Conservation (phyloP, 2,888 invertebrate species). For the Hemicrepidius hirtus region DNA sequence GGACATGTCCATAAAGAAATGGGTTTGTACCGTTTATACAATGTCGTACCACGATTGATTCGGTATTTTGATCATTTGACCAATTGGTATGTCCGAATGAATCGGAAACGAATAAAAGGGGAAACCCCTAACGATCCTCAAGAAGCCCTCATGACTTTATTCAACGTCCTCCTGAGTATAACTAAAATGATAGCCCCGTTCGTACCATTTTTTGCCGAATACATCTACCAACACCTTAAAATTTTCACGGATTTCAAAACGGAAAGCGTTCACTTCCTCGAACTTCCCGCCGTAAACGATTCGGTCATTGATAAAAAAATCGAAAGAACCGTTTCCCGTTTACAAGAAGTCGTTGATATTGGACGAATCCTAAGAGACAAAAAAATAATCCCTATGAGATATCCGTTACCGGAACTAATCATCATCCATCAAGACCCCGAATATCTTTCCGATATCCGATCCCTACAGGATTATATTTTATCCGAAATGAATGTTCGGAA, state of each 20-base stretch:
- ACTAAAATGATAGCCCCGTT: conserved; percentile 97
- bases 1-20: conserved; percentile 94
- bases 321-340: conserved; percentile 92
- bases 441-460: conserved; percentile 85
- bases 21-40: conserved; percentile 95
- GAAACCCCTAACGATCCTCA: conserved; percentile 88
- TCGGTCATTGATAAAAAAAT: conserved; percentile 87
- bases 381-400: conserved; percentile 95
- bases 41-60: conserved; percentile 93
- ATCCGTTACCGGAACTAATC: conserved; percentile 95
- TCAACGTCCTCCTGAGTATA: conserved; percentile 91
- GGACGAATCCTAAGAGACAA: conserved; percentile 95
- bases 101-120: conserved; percentile 95
- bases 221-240: conserved; percentile 92
- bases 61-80: conserved; percentile 98
- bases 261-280: conserved; percentile 93
- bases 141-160: conserved; percentile 90
- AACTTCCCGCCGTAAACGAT: conserved; percentile 85
- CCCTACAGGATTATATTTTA: conserved; percentile 88
- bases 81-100: conserved; percentile 99
- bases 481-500: conserved; percentile 95
- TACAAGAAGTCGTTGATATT: conserved; percentile 97
- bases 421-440: conserved; percentile 90
- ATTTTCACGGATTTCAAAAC: conserved; percentile 77
- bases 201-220: conserved; percentile 96